Evolutionary conservation across 2,888 invertebrate genomes (phyloP).

Genomic region (Leptopterna dolabrata): DNA sequence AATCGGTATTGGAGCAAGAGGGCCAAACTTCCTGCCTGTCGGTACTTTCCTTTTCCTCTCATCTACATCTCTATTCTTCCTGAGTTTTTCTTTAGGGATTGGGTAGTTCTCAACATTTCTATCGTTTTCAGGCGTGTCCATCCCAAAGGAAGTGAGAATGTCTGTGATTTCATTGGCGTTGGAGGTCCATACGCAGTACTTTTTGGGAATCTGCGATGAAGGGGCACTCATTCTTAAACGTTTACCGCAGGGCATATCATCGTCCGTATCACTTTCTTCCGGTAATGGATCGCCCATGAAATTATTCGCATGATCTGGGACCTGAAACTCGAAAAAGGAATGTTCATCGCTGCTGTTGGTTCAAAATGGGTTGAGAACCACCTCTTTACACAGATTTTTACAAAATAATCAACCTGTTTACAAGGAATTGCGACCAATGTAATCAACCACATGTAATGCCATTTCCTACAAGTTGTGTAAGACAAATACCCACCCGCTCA

Average conservation of each 20-base stretch:
- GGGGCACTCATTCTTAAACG: not conserved
- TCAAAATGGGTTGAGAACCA: too few relatives aligned
- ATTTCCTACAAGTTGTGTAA: not conserved
- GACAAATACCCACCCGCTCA: not conserved
- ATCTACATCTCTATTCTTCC: not conserved
- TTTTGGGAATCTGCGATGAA: constrained; percentile 52
- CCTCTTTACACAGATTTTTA: too few relatives aligned
- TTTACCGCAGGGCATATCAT: constrained; percentile 9
- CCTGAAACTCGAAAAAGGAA: not conserved
- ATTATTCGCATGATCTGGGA: not conserved
- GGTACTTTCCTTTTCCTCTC: constrained; percentile 32
- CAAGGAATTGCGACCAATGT: too few relatives aligned
- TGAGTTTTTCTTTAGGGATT: constrained; percentile 28
- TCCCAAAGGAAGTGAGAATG: constrained; percentile 55
- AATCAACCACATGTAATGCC: too few relatives aligned
- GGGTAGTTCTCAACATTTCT: constrained; percentile 58
- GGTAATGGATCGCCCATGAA: not conserved
- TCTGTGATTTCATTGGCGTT: constrained; percentile 56
- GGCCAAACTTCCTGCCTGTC: not conserved
- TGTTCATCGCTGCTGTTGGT: too few relatives aligned
- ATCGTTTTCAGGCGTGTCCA: constrained; percentile 55
- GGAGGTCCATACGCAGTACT: constrained; percentile 55
- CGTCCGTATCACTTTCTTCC: constrained; percentile 46
- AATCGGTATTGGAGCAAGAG: constrained; percentile 36
- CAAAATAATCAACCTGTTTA: too few relatives aligned